These are phyloP conservation scores for Gnathonemus echidnorhynchus DNA, from an alignment of 2,113 vertebrate species.

Conservation along the genomic window DNA sequence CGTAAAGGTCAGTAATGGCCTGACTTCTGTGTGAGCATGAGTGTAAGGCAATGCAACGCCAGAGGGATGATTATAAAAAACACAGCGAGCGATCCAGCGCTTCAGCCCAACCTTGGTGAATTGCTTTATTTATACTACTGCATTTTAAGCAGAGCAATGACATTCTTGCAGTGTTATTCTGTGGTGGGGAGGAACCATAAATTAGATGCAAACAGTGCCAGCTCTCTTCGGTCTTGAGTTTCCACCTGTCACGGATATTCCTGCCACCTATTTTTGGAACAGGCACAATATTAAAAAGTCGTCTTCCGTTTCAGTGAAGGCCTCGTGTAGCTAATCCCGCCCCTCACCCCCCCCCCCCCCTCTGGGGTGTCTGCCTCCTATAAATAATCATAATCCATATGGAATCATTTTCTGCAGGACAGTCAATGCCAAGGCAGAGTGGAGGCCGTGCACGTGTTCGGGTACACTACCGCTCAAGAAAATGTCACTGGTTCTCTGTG, in stretches of 20 bases:
- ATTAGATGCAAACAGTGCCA: not conserved
- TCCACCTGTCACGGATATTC: not conserved
- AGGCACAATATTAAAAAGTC: constrained; percentile 17
- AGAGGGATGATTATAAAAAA: not conserved
- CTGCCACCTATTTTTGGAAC: constrained; percentile 15
- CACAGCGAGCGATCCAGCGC: not conserved
- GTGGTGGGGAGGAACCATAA: not conserved
- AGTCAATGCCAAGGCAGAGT: not conserved
- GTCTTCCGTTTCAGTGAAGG: constrained; percentile 5
- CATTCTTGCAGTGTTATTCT: not conserved
- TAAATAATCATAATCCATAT: constrained; percentile 14
- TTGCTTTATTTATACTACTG: not conserved
- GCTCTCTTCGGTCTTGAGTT: not conserved
- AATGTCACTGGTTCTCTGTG: not conserved
- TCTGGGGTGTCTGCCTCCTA: not conserved
- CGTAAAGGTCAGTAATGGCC: not conserved
- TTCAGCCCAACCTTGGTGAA: not conserved
- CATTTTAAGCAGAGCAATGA: not conserved
- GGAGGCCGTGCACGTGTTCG: not conserved
- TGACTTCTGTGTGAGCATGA: not conserved
- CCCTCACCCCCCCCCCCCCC: not conserved
- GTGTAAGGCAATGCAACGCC: not conserved
- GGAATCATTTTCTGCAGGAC: not conserved
- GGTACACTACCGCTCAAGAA: not conserved
- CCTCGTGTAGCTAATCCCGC: not conserved